Conservation (phyloP, 2,888 invertebrate genomes). For the Diabrotica balteata region DNA sequence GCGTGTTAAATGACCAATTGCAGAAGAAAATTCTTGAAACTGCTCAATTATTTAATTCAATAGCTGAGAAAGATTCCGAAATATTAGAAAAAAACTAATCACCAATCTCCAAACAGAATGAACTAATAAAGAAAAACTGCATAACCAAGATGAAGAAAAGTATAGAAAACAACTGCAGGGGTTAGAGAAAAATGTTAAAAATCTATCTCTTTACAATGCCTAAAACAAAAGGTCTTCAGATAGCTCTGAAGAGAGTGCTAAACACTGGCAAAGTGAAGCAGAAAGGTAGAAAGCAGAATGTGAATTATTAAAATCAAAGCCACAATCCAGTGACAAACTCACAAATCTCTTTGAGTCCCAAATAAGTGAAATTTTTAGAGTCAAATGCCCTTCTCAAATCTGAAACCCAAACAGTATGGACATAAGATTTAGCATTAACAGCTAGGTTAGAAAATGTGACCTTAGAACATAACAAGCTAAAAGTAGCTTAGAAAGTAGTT, state of each 20-base stretch:
- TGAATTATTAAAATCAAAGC: constrained; percentile 65
- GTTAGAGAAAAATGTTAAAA: constrained; percentile 40
- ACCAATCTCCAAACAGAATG: constrained; percentile 66
- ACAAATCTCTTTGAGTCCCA: constrained; percentile 57
- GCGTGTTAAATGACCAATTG: constrained; percentile 83
- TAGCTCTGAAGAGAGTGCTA: constrained; percentile 40
- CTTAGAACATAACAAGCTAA: constrained; percentile 63
- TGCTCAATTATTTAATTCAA: constrained; percentile 83
- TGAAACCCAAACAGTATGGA: constrained; percentile 53
- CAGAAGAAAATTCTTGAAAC: constrained; percentile 93
- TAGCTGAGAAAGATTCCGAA: constrained; percentile 80
- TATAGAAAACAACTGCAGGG: constrained; percentile 56
- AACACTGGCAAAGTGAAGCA: constrained; percentile 68
- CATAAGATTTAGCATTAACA: constrained; percentile 59
- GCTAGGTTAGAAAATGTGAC: constrained; percentile 62
- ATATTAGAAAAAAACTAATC: constrained; percentile 72
- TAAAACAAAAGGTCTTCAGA: constrained; percentile 35
- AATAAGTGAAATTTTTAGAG: constrained; percentile 52
- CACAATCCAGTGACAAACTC: constrained; percentile 53
- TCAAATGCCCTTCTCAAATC: constrained; percentile 51
- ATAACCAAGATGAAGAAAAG: constrained; percentile 67
- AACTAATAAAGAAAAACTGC: constrained; percentile 61
- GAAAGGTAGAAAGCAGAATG: constrained; percentile 78
- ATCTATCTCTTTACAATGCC: constrained; percentile 28
- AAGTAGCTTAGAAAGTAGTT: constrained; percentile 63